Percentiles rank a stretch among this genome's conserved stretches.
Conservation (phyloP, 2,888 invertebrate species). For the Clepsis dumicolana region DNA sequence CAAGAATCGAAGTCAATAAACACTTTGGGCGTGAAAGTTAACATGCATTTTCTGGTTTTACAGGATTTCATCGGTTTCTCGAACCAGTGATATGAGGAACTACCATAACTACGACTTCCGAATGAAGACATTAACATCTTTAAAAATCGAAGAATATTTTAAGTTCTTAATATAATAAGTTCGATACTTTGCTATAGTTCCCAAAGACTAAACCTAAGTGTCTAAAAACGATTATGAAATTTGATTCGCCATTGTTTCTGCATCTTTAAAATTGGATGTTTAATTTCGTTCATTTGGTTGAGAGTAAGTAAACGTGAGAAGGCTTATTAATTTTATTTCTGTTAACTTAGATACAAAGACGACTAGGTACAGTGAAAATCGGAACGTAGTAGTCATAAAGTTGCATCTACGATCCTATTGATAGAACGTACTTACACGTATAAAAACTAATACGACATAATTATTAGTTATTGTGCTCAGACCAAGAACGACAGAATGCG, state of each 20-base stretch:
- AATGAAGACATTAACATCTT: conserved; percentile 32
- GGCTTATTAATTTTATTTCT: conserved; percentile 21
- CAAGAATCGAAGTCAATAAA: background rate
- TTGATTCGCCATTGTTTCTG: conserved; percentile 28
- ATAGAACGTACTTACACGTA: background rate
- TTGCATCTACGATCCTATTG: background rate
- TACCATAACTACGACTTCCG: conserved; percentile 35
- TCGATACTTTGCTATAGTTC: conserved; percentile 36
- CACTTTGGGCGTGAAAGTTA: background rate
- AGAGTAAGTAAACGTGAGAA: conserved; percentile 3
- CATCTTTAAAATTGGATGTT: conserved; percentile 21
- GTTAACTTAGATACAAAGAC: conserved; percentile 20
- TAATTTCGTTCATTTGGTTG: conserved; percentile 26
- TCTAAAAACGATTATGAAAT: conserved; percentile 19
- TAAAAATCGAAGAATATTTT: conserved; percentile 36
- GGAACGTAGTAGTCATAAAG: background rate
- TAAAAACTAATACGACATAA: background rate
- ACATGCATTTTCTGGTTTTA: background rate
- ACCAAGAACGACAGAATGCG: background rate
- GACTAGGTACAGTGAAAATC: background rate
- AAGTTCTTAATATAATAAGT: conserved; percentile 38
- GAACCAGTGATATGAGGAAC: conserved; percentile 33
- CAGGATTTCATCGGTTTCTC: conserved; percentile 35
- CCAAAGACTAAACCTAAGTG: conserved; percentile 23
- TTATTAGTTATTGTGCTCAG: conserved; percentile 1